Evolutionary conservation across 2,113 vertebrate species (phyloP).

Genomic region (Octodon degus): DNA sequence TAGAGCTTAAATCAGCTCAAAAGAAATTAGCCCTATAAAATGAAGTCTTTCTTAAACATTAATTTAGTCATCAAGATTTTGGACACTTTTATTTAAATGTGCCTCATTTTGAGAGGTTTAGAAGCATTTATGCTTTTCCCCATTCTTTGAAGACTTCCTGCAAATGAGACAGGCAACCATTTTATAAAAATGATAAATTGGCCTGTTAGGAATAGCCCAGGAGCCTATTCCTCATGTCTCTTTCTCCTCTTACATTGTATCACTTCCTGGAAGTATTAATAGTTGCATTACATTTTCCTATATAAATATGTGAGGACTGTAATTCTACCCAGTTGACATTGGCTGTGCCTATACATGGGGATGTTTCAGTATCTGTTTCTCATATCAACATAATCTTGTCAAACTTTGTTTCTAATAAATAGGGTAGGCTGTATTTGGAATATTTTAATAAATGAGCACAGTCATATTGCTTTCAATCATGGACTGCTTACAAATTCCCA

Average conservation of each 20-base stretch:
- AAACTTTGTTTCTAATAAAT: conserved; percentile 87
- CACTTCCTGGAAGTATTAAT: conserved; percentile 83
- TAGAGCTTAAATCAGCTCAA: conserved; percentile 73
- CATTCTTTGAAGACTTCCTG: conserved; percentile 78
- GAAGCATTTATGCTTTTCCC: conserved; percentile 67
- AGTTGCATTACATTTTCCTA: conserved; percentile 85
- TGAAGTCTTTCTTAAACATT: conserved; percentile 78
- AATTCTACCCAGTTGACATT: conserved; percentile 85
- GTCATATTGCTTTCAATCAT: conserved; percentile 84
- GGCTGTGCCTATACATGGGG: conserved; percentile 79
- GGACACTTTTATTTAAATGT: conserved; percentile 76
- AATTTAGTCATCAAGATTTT: conserved; percentile 75
- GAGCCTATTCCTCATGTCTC: conserved; percentile 83
- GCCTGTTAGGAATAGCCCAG: conserved; percentile 78
- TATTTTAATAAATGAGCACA: conserved; percentile 84
- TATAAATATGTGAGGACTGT: conserved; percentile 88
- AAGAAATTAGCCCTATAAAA: conserved; percentile 77
- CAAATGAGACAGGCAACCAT: conserved; percentile 76
- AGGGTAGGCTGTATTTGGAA: conserved; percentile 85
- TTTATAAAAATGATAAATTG: conserved; percentile 85
- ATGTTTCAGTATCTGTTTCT: conserved; percentile 84
- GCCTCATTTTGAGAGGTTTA: conserved; percentile 68
- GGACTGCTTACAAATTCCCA: conserved; percentile 85
- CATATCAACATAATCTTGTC: conserved; percentile 86
- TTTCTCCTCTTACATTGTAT: conserved; percentile 77